Evolutionary conservation across 2,888 invertebrate species (phyloP).

Genomic region (Dasysyrphus tricinctus): DNA sequence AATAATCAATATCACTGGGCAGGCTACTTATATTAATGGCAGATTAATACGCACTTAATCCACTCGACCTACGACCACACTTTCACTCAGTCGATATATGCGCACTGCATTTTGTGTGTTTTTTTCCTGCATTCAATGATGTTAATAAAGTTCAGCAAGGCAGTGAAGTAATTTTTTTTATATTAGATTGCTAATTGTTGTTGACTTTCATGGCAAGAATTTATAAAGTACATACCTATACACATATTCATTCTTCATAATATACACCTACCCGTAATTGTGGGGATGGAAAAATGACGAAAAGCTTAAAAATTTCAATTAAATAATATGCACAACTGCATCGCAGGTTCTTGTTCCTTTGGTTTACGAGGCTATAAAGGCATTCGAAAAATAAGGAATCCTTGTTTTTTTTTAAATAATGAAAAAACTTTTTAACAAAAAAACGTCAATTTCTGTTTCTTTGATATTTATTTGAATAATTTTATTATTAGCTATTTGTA

Average conservation of each 20-base stretch:
- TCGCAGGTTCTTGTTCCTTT: too few species aligned
- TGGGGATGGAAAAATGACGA: neutral
- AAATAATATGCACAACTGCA: too few species aligned
- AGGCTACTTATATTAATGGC: conserved; percentile 59
- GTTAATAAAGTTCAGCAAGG: conserved; percentile 13
- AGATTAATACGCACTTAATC: conserved; percentile 63
- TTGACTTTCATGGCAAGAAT: neutral
- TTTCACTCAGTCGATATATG: conserved; percentile 22
- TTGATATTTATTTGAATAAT: too few species aligned
- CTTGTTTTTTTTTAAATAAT: too few species aligned
- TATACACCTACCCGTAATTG: neutral
- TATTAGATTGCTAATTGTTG: neutral
- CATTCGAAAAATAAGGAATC: too few species aligned
- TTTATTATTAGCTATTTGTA: too few species aligned
- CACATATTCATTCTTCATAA: neutral
- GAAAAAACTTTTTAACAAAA: too few species aligned
- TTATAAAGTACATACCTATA: neutral
- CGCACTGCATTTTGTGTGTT: neutral
- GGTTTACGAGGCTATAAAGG: too few species aligned
- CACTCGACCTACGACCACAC: conserved; percentile 30
- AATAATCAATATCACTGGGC: conserved; percentile 59
- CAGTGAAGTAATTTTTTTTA: neutral
- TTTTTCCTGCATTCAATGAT: conserved; percentile 28
- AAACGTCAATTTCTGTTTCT: too few species aligned
- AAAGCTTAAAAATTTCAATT: neutral